Evolutionary conservation across 1,140 invertebrate species (phyloP).

Genomic region (Zaprionus ornatus): DNA sequence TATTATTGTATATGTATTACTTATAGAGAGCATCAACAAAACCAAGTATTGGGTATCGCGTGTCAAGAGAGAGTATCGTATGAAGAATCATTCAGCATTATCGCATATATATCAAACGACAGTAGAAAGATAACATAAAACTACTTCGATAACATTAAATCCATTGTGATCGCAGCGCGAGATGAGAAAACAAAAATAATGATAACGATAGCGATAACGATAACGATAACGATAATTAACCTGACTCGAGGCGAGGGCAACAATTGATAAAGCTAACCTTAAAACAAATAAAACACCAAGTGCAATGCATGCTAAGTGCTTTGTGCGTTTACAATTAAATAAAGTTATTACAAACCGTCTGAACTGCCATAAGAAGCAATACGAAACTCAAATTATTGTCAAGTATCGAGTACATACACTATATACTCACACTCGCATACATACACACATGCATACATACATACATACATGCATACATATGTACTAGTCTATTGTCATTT

Average conservation of each 20-base stretch:
- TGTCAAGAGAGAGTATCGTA: background rate
- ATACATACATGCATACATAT: slow-evolving; percentile 18
- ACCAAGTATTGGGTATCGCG: background rate
- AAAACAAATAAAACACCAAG: slow-evolving; percentile 11
- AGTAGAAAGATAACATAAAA: no score
- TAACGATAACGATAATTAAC: slow-evolving; percentile 6
- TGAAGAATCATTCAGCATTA: no score
- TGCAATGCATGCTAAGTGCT: slow-evolving; percentile 28
- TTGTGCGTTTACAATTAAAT: slow-evolving; percentile 40
- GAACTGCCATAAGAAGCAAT: slow-evolving; percentile 80
- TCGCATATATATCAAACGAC: no score
- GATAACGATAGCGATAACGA: slow-evolving; percentile 4
- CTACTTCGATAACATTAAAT: background rate
- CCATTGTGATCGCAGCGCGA: background rate
- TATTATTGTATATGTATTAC: slow-evolving; percentile 8
- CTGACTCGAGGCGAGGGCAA: slow-evolving; percentile 1
- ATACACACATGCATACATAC: slow-evolving; percentile 13
- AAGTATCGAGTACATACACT: slow-evolving; percentile 30
- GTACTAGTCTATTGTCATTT: slow-evolving; percentile 20
- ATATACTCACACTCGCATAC: slow-evolving; percentile 20
- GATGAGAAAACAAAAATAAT: background rate
- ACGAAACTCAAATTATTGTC: slow-evolving; percentile 53
- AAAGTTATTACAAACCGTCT: slow-evolving; percentile 56
- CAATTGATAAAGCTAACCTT: slow-evolving; percentile 1
- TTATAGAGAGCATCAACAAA: background rate